These are phyloP conservation scores for Whitmania pigra DNA, from an alignment of 1,140 invertebrate species.

Conservation along the genomic window DNA sequence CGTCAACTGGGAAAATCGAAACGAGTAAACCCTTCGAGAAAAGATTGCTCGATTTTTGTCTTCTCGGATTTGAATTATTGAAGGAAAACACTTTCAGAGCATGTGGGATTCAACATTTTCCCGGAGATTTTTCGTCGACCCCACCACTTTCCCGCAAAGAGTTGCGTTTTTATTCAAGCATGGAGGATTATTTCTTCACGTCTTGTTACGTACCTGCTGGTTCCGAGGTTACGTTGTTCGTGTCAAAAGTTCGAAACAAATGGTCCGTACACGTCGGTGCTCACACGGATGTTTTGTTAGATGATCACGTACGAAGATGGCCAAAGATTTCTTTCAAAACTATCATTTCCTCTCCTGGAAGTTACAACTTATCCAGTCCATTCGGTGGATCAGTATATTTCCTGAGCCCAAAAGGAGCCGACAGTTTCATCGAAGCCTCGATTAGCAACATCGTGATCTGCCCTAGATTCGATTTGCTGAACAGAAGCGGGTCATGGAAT, in stretches of 20 bases:
- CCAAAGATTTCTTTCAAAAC: neutral
- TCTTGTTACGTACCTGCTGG: slow-evolving; percentile 17
- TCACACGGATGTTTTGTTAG: neutral
- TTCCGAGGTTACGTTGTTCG: neutral
- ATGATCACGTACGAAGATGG: slow-evolving; percentile 5
- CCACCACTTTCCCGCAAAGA: neutral
- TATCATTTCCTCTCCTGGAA: neutral
- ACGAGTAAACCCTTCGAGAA: too few species aligned
- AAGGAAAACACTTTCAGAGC: neutral
- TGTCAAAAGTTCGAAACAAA: neutral
- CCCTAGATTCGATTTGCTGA: slow-evolving; percentile 15
- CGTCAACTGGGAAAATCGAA: too few species aligned
- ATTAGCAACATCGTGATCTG: slow-evolving; percentile 17
- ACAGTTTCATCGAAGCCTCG: neutral
- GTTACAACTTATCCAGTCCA: slow-evolving; percentile 5
- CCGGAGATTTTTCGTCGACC: slow-evolving; percentile 11
- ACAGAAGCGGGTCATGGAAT: slow-evolving; percentile 11
- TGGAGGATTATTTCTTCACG: slow-evolving; percentile 9
- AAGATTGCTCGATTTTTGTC: neutral
- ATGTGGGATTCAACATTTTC: slow-evolving; percentile 14
- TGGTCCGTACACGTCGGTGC: neutral
- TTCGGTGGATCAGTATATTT: slow-evolving; percentile 22
- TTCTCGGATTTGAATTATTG: neutral
- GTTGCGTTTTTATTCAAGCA: neutral
- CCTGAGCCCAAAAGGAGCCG: slow-evolving; percentile 12